Conservation (phyloP, 2,797 vertebrate species). For the Phoeniculus purpureus region DNA sequence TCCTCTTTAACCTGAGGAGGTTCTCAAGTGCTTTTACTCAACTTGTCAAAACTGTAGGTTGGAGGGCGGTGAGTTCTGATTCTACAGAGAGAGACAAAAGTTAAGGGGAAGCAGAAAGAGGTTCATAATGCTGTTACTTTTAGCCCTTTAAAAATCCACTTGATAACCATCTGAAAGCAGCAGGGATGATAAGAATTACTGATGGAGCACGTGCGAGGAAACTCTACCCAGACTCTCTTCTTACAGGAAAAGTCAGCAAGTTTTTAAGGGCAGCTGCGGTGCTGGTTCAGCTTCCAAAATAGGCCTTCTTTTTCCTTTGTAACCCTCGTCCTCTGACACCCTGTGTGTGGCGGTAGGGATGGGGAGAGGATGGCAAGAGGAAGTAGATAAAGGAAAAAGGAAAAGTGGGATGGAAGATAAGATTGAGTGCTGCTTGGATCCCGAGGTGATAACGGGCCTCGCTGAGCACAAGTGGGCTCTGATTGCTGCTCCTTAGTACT, state of each 20-base stretch:
- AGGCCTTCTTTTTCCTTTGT: neutral
- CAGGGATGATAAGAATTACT: neutral
- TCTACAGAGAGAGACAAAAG: neutral
- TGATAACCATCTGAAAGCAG: neutral
- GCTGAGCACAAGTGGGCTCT: neutral
- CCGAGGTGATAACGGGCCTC: neutral
- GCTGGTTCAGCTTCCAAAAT: slow-evolving; percentile 33
- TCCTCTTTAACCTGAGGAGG: neutral
- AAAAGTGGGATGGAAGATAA: slow-evolving; percentile 47
- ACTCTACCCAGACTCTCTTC: neutral
- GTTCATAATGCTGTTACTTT: neutral
- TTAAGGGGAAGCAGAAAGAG: neutral
- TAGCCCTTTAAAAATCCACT: neutral
- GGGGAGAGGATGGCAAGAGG: neutral
- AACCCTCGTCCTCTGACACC: neutral
- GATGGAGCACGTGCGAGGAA: neutral
- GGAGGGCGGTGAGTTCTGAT: neutral
- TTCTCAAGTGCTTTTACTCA: neutral
- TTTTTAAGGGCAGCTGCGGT: neutral
- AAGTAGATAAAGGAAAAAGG: slow-evolving; percentile 51
- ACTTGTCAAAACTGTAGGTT: neutral
- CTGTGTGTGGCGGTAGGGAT: neutral
- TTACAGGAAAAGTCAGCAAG: slow-evolving; percentile 34
- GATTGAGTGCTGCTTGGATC: neutral
- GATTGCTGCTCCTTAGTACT: neutral